These are phyloP conservation scores for Poeciliopsis occidentalis DNA, from an alignment of 2,113 vertebrate genomes.

Conservation along the genomic window DNA sequence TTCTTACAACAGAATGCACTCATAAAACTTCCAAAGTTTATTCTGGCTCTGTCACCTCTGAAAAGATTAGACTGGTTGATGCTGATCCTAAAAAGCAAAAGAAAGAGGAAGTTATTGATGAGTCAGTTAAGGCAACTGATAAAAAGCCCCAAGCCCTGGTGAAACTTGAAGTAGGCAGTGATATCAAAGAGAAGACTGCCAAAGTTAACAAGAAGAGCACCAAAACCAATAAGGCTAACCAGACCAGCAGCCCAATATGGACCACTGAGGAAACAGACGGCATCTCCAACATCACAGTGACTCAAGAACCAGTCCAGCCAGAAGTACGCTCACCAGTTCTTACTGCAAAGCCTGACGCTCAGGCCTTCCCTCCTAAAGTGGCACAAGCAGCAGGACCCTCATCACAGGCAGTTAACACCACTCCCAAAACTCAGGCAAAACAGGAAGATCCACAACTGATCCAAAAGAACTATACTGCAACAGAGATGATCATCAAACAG, in stretches of 20 bases:
- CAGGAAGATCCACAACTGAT: slow-evolving; percentile 15
- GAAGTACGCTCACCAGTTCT: slow-evolving; percentile 9
- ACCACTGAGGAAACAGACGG: slow-evolving; percentile 8
- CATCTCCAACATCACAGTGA: slow-evolving; percentile 17
- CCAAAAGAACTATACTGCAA: background rate
- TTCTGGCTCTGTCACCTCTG: background rate
- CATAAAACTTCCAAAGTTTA: slow-evolving; percentile 9
- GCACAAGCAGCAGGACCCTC: slow-evolving; percentile 18
- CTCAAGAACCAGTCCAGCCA: slow-evolving; percentile 17
- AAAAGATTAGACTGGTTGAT: slow-evolving; percentile 8
- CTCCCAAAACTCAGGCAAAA: background rate
- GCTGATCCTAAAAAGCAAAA: slow-evolving; percentile 8
- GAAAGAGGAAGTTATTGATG: slow-evolving; percentile 25
- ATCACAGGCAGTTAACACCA: slow-evolving; percentile 30
- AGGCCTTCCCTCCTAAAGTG: slow-evolving; percentile 8
- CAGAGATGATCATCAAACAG: slow-evolving; percentile 18
- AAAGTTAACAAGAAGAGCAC: slow-evolving; percentile 23
- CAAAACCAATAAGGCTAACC: slow-evolving; percentile 11
- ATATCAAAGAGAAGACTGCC: slow-evolving; percentile 22
- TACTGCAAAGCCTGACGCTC: slow-evolving; percentile 19
- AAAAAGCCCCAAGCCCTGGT: slow-evolving; percentile 7
- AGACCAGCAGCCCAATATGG: slow-evolving; percentile 7
- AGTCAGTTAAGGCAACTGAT: slow-evolving; percentile 16
- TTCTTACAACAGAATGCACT: slow-evolving; percentile 1
- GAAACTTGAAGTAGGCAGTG: slow-evolving; percentile 24